Base-by-base conservation (phyloP, 2,113 vertebrate species). In the Silurus asotus region DNA sequence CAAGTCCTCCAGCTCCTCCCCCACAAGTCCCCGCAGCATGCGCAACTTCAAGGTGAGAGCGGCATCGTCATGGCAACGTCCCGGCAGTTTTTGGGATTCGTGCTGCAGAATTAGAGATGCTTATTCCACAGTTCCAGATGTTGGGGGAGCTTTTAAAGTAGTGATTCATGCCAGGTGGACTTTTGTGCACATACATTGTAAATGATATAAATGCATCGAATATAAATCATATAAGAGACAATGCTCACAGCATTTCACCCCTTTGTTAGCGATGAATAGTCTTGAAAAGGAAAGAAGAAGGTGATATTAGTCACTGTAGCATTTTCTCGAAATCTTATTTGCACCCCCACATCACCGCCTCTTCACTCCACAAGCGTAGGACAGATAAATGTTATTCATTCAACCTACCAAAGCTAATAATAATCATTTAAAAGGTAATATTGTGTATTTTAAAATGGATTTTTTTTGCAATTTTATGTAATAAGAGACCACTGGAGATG, bases 1-100 rank as follows among this genome's bases (percentile, higher is more conserved):
- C 0, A 99, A 99, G 92, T 99, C 97, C 82, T 98, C 97, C 88
- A 97, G 96, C 76, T 97, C 97, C 17, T 99, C 98, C 51, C 97
- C 98, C 87, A 98, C 97, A 80, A 97, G 98, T 89, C 97, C 97
- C 78, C 94, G 94, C 91, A 95, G 96, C 85, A 92, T 94, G 89
- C 94, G 94, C 77, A 94, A 95, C 90, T 93, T 97, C 79, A 98
- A 97, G 96, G 98, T 99, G 94, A 90, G 93, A 70, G 77, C 83
- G 61, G 37, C 4, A 56, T 88, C 14, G 64, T 59, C 85, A 88
- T 86, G 76, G 80, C 75, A 86, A 89, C 85, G 78, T 45, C 25
- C n/a, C 58, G 28, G 37, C 58, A 20, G 2, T 14, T 28, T 23
- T 59, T 6, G 10, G 19, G 56, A 45, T 55, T 45, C 53, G 8